These are phyloP conservation scores for Heliothis virescens DNA, from an alignment of 1,140 invertebrate genomes.

Conservation along the genomic window DNA sequence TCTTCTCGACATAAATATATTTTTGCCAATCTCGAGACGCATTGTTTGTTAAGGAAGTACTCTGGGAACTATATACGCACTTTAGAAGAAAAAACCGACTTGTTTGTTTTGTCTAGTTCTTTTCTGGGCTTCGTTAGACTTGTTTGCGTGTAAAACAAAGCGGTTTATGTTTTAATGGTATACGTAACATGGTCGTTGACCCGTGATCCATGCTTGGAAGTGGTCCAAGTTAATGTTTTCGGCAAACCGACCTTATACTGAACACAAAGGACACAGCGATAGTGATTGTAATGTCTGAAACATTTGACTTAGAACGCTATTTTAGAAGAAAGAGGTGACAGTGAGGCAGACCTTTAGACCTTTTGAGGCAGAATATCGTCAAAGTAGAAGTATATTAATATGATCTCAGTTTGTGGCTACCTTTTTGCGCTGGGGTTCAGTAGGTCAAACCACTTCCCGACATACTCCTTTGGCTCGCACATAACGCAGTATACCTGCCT, in stretches of 20 bases:
- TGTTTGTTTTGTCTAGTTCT: slow-evolving; percentile 28
- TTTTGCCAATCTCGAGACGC: no score
- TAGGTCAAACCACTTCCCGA: slow-evolving; percentile 21
- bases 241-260: slow-evolving; percentile 7
- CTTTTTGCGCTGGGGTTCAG: background rate
- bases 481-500: background rate
- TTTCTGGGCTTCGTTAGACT: slow-evolving; percentile 51
- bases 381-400: background rate
- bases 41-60: no score
- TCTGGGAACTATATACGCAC: no score
- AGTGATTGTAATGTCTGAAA: background rate
- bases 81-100: background rate
- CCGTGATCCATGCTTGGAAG: slow-evolving; percentile 35
- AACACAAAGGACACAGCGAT: background rate
- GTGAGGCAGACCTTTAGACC: no score
- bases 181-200: slow-evolving; percentile 42
- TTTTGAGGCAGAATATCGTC: no score
- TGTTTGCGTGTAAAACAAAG: slow-evolving; percentile 52
- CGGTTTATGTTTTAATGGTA: slow-evolving; percentile 35
- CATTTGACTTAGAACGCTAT: no score
- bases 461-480: background rate
- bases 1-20: no score
- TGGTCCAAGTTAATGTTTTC: slow-evolving; percentile 38
- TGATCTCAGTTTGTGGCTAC: background rate
- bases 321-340: no score